Base-by-base conservation (phyloP, 2,113 vertebrate species). In the Sapajus apella region DNA sequence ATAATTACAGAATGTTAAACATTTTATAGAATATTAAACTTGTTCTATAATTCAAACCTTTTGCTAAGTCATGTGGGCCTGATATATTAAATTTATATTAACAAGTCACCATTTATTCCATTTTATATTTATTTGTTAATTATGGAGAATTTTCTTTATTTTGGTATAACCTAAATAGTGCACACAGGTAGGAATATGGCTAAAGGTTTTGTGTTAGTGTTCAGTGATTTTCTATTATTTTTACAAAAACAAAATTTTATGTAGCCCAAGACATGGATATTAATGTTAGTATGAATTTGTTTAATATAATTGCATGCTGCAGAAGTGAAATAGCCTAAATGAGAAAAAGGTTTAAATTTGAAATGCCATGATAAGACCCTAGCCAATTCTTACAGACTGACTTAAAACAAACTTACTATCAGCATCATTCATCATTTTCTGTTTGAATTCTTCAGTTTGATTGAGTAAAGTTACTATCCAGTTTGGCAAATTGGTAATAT, bases 351-450 rank as follows among this genome's bases (percentile, higher is more conserved):
- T 70, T 70, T 52, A 50, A 66, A 37, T 52, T 30, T 80, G 81
- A 92, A 55, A 89, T 86, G 40, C 27, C 20, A 43, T 64, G 43
- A 43, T 7, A 25, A 84, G 55, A 75, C 12, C 84, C 30, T 68
- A 52, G 8, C 35, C 20, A 73, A 47, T 70, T 80, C 94, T 89
- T 64, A 85, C 8, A 96, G 52, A 45, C 11, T 47, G 14, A 27
- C 37, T 92, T 90, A 12, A 94, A 96, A 83, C 27, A 77, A 90
- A 92, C 18, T 58, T 75, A 35, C 20, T 94, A 27, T 61, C 43
- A 91, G 32, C 55, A 56, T 64, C 13, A 8, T n/a, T 43, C 87
- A 30, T 91, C n/a, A 37, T 76, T 84, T 89, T 79, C 14, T 80
- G 21, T 58, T 30, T 56, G 27, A 84, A 2, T 52, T 45, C 58